phyloP scores from a whole-genome alignment of 2,888 invertebrate genomes.

The Standfussiana lucernea region DNA sequence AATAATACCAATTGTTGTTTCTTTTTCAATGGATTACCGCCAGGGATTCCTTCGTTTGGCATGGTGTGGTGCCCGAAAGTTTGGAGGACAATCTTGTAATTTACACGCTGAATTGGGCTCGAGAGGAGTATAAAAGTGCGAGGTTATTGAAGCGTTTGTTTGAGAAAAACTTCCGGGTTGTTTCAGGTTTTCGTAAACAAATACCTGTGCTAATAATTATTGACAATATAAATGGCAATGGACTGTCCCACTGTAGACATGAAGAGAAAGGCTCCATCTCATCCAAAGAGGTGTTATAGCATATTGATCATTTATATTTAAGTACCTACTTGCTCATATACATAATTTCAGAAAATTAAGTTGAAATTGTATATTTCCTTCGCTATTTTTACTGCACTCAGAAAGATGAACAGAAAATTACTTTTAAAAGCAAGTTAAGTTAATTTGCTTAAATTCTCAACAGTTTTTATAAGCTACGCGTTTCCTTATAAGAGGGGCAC shows the following conservation, averaged over 20 bases:
- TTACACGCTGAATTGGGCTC: slow-evolving; percentile 33
- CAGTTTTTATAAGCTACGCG: slow-evolving; percentile 1
- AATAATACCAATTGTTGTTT: slow-evolving; percentile 51
- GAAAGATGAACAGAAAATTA: background rate
- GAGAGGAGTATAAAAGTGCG: slow-evolving; percentile 18
- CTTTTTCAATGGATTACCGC: slow-evolving; percentile 28
- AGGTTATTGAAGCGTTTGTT: slow-evolving; percentile 2
- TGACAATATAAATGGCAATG: background rate
- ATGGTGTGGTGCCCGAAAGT: slow-evolving; percentile 21
- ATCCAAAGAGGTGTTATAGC: background rate
- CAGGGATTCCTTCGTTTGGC: slow-evolving; percentile 41
- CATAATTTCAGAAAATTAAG: background rate
- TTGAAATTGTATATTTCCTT: background rate
- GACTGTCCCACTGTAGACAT: too few relatives aligned
- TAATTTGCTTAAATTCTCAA: background rate
- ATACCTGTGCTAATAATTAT: too few relatives aligned
- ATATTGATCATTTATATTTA: background rate
- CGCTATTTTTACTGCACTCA: background rate
- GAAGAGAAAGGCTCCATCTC: too few relatives aligned
- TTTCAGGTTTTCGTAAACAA: background rate
- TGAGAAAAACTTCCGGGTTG: slow-evolving; percentile 5
- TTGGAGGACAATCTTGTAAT: slow-evolving; percentile 42
- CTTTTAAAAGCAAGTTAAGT: slow-evolving; percentile 1
- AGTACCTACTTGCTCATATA: background rate
- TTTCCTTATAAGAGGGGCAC: slow-evolving; percentile 7